phyloP scores from a whole-genome alignment of 2,888 invertebrate species.

The Alentia gelatinosa region DNA sequence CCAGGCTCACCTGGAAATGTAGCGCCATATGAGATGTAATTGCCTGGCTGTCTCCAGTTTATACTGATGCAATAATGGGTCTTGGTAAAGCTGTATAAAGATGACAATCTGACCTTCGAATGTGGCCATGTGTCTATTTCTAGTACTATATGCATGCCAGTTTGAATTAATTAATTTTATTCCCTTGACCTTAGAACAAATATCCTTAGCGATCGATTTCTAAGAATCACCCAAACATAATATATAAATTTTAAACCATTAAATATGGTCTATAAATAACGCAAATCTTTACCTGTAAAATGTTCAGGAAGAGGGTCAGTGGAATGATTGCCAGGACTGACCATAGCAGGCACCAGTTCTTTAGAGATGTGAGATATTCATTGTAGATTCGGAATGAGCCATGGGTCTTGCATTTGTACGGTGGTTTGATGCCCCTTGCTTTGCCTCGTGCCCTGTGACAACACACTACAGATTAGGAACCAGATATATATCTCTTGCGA shows the following conservation, averaged over 20 bases:
- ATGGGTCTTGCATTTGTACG: constrained; percentile 75
- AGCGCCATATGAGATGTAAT: too few species aligned
- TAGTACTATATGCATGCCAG: too few species aligned
- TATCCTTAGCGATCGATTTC: too few species aligned
- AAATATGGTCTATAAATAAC: neutral
- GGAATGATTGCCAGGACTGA: constrained; percentile 76
- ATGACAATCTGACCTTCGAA: too few species aligned
- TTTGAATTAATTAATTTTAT: too few species aligned
- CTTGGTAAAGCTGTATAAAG: too few species aligned
- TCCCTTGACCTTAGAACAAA: too few species aligned
- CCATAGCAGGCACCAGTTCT: constrained; percentile 79
- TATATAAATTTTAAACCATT: neutral
- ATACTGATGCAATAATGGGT: too few species aligned
- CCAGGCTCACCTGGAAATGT: constrained; percentile 74
- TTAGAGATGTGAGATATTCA: constrained; percentile 73
- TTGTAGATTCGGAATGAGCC: constrained; percentile 78
- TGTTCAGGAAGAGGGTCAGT: constrained; percentile 76
- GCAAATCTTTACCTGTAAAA: constrained; percentile 68
- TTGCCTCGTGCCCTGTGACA: constrained; percentile 17
- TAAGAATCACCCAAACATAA: too few species aligned
- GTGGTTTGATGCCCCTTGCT: constrained; percentile 71
- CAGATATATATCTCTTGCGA: neutral
- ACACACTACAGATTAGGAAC: neutral
- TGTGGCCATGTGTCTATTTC: too few species aligned
- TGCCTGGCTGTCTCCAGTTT: too few species aligned